Percentiles rank a stretch among this genome's conserved stretches.
phyloP scores from a whole-genome alignment of 1,140 invertebrate genomes.

The Goniozus legneri region DNA sequence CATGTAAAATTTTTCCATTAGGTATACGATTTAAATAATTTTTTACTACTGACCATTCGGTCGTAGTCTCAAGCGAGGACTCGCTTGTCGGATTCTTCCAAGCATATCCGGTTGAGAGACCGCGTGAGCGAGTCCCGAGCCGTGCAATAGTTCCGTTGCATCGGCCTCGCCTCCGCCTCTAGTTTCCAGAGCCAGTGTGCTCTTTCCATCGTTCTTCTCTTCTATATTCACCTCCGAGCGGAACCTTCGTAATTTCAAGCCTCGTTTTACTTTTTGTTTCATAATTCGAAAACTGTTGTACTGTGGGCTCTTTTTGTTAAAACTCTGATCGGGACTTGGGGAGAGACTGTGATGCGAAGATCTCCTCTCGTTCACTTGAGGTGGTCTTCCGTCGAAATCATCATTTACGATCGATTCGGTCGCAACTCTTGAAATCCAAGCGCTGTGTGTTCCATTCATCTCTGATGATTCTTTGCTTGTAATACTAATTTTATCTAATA shows the following conservation, averaged over 20 bases:
- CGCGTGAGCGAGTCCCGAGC: slow-evolving; percentile 41
- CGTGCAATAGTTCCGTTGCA: slow-evolving; percentile 46
- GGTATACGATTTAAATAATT: slow-evolving; percentile 3
- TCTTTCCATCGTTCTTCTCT: slow-evolving; percentile 39
- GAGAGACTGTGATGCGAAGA: slow-evolving; percentile 37
- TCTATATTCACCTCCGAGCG: slow-evolving; percentile 52
- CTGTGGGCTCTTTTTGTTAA: slow-evolving; percentile 40
- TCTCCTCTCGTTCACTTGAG: slow-evolving; percentile 26
- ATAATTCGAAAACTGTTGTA: slow-evolving; percentile 46
- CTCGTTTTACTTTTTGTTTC: slow-evolving; percentile 46
- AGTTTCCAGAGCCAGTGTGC: slow-evolving; percentile 42
- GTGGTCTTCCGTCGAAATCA: slow-evolving; percentile 22
- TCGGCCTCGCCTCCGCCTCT: slow-evolving; percentile 46
- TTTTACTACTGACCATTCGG: slow-evolving; percentile 30
- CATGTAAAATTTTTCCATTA: neutral
- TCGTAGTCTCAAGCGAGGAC: slow-evolving; percentile 33
- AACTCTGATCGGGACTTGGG: slow-evolving; percentile 39
- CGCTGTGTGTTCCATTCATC: slow-evolving; percentile 25
- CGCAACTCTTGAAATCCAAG: slow-evolving; percentile 28
- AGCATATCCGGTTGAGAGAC: slow-evolving; percentile 52
- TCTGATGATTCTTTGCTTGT: slow-evolving; percentile 39
- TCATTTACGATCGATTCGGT: slow-evolving; percentile 23
- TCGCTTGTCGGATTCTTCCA: slow-evolving; percentile 35
- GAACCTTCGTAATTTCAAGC: slow-evolving; percentile 47
- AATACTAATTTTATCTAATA: slow-evolving; percentile 30